Conservation (phyloP, 2,888 invertebrate genomes). For the Allolobophora icterica region DNA sequence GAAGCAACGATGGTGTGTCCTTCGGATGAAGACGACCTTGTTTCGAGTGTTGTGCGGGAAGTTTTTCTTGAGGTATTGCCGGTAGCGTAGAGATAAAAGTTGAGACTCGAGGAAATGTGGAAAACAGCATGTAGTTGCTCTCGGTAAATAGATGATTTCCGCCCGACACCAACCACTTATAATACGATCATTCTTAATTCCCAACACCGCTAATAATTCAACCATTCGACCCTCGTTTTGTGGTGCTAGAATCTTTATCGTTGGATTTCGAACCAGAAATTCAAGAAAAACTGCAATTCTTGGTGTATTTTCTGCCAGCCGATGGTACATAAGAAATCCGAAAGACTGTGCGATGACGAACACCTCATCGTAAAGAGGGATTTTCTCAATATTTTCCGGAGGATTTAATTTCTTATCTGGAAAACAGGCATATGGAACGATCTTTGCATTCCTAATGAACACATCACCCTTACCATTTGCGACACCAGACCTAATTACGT, state of each 20-base stretch:
- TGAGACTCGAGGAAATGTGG: too few species aligned
- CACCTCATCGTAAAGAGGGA: constrained; percentile 42
- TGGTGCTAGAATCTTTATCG: too few species aligned
- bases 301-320: too few species aligned
- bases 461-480: too few species aligned
- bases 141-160: too few species aligned
- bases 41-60: not conserved
- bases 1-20: constrained; percentile 33
- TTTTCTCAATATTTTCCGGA: too few species aligned
- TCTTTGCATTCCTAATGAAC: constrained; percentile 40
- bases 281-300: too few species aligned
- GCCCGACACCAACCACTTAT: too few species aligned
- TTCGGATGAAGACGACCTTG: constrained; percentile 39
- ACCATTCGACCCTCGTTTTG: constrained; percentile 37
- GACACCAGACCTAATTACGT: constrained; percentile 43
- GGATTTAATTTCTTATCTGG: too few species aligned
- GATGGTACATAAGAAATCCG: constrained; percentile 42
- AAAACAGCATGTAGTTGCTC: too few species aligned
- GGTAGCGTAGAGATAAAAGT: too few species aligned
- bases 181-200: constrained; percentile 37
- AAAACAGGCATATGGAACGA: constrained; percentile 45
- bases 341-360: constrained; percentile 46
- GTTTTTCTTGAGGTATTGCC: not conserved
- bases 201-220: constrained; percentile 38
- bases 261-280: too few species aligned